These are phyloP conservation scores for Scolanthus callimorphus DNA, from an alignment of 92 coral and sea anemone species.

Conservation along the genomic window DNA sequence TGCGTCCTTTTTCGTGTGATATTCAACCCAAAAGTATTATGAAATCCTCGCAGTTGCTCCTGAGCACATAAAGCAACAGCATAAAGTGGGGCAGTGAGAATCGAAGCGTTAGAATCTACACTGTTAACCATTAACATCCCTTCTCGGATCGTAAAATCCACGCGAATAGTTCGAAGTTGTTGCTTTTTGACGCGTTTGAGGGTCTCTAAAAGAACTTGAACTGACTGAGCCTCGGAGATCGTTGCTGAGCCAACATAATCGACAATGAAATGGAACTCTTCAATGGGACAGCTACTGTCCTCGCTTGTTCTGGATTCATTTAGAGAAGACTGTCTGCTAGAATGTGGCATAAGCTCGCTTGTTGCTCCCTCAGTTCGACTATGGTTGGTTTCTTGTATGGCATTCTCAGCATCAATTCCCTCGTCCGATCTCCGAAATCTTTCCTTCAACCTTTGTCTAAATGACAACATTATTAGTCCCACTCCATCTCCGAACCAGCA, in stretches of 20 bases:
- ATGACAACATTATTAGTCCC: slow-evolving; percentile 8
- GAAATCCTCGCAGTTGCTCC: slow-evolving; percentile 92
- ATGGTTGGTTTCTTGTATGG: background rate
- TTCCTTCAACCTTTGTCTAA: slow-evolving; percentile 21
- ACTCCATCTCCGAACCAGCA: background rate
- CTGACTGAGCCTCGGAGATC: slow-evolving; percentile 93
- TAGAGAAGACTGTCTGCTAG: slow-evolving; percentile 12
- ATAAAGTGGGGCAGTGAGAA: slow-evolving; percentile 94
- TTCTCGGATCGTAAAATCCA: slow-evolving; percentile 84
- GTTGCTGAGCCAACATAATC: slow-evolving; percentile 91
- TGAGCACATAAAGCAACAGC: slow-evolving; percentile 96
- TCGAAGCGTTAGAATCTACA: slow-evolving; percentile 75
- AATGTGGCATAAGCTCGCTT: too few species aligned
- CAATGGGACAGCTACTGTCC: slow-evolving; percentile 42
- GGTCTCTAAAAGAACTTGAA: slow-evolving; percentile 86
- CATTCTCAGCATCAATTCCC: too few species aligned
- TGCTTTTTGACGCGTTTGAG: slow-evolving; percentile 89
- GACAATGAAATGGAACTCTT: slow-evolving; percentile 88
- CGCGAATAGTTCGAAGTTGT: slow-evolving; percentile 71
- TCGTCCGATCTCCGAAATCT: slow-evolving; percentile 11
- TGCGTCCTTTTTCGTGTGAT: slow-evolving; percentile 88
- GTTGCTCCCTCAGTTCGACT: background rate
- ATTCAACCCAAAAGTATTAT: slow-evolving; percentile 83
- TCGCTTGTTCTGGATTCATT: slow-evolving; percentile 55
- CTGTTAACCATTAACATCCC: slow-evolving; percentile 84